These are phyloP conservation scores for Actenoides hombroni DNA, from an alignment of 2,113 vertebrate genomes.

Conservation along the genomic window DNA sequence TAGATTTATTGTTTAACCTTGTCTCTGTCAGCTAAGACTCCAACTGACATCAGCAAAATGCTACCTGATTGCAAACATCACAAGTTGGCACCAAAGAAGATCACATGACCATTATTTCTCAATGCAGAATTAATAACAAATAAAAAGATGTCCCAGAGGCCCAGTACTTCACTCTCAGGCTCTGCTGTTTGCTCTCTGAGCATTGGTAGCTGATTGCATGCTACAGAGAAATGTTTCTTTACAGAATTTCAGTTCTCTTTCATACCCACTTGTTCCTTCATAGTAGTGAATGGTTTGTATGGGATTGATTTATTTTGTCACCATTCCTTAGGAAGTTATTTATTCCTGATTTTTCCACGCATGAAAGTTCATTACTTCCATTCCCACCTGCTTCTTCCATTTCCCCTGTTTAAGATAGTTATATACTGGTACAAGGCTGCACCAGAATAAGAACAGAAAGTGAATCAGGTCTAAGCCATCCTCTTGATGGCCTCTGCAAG, in stretches of 20 bases:
- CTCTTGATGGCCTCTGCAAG: not conserved
- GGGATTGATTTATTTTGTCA: not conserved
- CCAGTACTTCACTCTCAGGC: not conserved
- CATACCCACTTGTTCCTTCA: not conserved
- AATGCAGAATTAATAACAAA: not conserved
- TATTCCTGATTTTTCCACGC: not conserved
- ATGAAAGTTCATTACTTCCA: not conserved
- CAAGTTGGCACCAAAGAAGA: not conserved
- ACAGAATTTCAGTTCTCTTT: not conserved
- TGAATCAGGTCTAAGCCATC: not conserved
- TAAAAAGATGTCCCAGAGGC: not conserved
- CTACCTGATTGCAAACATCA: not conserved
- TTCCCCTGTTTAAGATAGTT: not conserved
- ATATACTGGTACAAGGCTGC: not conserved
- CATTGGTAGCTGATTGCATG: not conserved
- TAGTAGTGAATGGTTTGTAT: not conserved
- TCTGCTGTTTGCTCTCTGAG: not conserved
- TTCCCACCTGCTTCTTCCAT: not conserved
- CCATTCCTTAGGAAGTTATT: not conserved
- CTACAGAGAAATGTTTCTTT: not conserved
- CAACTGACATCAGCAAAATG: not conserved
- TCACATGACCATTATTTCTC: not conserved
- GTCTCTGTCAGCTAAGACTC: not conserved
- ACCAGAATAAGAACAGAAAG: not conserved
- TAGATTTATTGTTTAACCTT: not conserved